Evolutionary conservation across 2,113 vertebrate species (phyloP), one percentile per base, ranked within the genome.

Genomic region (Chloroceryle aenea): DNA sequence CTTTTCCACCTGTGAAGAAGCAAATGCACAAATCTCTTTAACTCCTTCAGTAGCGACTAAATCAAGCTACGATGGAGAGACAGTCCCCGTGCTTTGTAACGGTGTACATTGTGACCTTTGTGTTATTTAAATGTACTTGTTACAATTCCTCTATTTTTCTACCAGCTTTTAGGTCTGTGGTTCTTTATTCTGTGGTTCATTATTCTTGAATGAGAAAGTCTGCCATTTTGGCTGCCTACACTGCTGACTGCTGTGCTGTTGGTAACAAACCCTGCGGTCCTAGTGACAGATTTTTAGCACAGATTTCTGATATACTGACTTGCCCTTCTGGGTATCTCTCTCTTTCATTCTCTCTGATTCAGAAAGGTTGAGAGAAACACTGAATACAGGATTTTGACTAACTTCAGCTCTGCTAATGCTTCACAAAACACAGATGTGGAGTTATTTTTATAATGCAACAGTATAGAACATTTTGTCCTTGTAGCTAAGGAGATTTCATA

Each of bases 271-370:
- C 93, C 94, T 88, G 95, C 86, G 71, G 88, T 50, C 86, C 85
- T 93, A 18, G 84, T 68, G 94, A 91, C 91, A 96, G 95, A 63
- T 96, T 95, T 87, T 67, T 38, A 87, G 77, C 66, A 83, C 77
- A 95, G 83, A 88, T 94, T 93, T 92, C 71, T 53, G 34, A 84
- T 18, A 25, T 66, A 23, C 50, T 52, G 43, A 10, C 83, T 92
- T 93, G 72, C 72, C 90, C 92, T 89, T 75, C 64, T 87, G 27
- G 26, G 58, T 86, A 27, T 80, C 30, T 91, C 53, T 83, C 45
- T 48, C 55, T 74, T 84, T 76, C 45, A 21, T 73, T 85, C 50
- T 68, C 42, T 83, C 32, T n/a, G 40, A 62, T 38, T 92, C 52
- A 87, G 27, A 75, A 79, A 45, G 25, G 40, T 75, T 84, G 75